Percentiles rank a stretch among this genome's conserved stretches.
Conservation (phyloP, 1,140 invertebrate genomes). For the Drosophila malerkotliana region DNA sequence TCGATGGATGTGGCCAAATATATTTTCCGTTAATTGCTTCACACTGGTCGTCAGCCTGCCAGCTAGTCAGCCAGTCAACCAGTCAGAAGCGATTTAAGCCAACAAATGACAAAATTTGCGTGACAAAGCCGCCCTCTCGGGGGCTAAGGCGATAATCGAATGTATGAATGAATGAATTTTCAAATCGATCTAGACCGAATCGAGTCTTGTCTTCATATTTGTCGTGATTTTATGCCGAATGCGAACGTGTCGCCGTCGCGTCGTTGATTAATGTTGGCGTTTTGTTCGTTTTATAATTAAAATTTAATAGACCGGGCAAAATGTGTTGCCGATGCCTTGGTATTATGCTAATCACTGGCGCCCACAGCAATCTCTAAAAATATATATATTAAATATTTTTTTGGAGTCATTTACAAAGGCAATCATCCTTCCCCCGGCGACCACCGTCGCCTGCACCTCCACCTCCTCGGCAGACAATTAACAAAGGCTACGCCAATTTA, state of each 20-base stretch:
- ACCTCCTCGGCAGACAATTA: neutral
- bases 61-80: neutral
- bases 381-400: constrained; percentile 7
- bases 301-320: constrained; percentile 46
- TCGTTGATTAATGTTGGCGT: constrained; percentile 47
- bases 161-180: constrained; percentile 54
- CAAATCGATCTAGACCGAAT: constrained; percentile 37
- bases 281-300: constrained; percentile 57
- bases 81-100: constrained; percentile 36
- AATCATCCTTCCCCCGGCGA: constrained; percentile 19
- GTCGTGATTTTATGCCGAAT: constrained; percentile 27
- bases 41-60: constrained; percentile 39
- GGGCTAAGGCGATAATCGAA: constrained; percentile 25
- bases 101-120: constrained; percentile 61
- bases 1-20: constrained; percentile 33
- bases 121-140: constrained; percentile 63
- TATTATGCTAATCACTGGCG: constrained; percentile 55
- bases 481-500: constrained; percentile 41
- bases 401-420: constrained; percentile 32
- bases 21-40: constrained; percentile 74
- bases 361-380: constrained; percentile 36
- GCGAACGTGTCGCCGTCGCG: constrained; percentile 12
- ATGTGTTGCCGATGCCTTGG: constrained; percentile 43
- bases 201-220: constrained; percentile 39
- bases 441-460: too few relatives aligned